Evolutionary conservation across 1,140 invertebrate genomes (phyloP), one percentile per base, ranked within the genome.

Genomic region (Drosophila bocqueti): DNA sequence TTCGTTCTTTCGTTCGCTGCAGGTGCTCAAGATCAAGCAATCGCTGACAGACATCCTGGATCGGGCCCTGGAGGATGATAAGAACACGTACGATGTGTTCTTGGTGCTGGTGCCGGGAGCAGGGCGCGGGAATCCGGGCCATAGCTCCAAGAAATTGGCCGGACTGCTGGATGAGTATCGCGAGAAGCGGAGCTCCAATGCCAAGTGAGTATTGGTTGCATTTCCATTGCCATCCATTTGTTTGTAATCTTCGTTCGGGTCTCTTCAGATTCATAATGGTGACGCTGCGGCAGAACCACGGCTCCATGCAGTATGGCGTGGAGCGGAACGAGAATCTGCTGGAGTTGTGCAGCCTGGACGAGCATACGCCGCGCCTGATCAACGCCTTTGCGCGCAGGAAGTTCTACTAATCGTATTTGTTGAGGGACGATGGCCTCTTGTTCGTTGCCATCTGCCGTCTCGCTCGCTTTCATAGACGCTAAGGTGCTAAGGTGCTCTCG

Each of bases 321-420:
- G 36, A 18, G 21, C 66, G 64, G 1, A 81, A 78, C 11, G 89
- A 92, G 61, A 79, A 92, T 55, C 81, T 92, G 43, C 68, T 92
- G 58, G 91, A 92, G 69, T 34, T 92, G 62, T 92, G 91, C 66
- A 83, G 91, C 57, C 46, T 92, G 52, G 77, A 77, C 16, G 75
- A 91, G 45, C 59, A 89, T 18, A 91, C 90, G 36, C 62, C 90
- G 4, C 57, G 61, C 10, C n/a, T 92, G n/a, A 92, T 92, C 31
- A 72, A 77, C 10, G 84, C 82, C 24, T 92, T 92, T 54, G 86
- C 83, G 0, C 59, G 60, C 29, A 68, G 57, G 16, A 83, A 76
- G 45, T 92, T 92, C 57, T 62, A 76, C 29, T 92, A 86, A 31
- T 31, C 8, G 21, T 49, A 68, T 71, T 71, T 57, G 67, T 71